Percentiles rank a stretch among this genome's conserved stretches.
These are phyloP conservation scores for Diadumene lineata DNA, from an alignment of 92 coral and sea anemone genomes.

Conservation along the genomic window DNA sequence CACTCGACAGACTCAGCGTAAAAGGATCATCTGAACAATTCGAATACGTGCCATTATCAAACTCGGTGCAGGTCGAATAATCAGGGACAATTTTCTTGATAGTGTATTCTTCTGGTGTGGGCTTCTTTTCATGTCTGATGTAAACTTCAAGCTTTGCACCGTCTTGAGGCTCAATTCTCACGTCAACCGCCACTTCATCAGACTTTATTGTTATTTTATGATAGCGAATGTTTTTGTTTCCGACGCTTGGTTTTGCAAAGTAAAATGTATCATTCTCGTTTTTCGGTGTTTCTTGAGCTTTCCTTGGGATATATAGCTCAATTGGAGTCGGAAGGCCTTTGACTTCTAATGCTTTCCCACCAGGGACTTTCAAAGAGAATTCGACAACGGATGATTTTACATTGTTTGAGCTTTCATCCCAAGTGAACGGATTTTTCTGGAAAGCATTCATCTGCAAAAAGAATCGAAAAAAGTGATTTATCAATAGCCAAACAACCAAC, in stretches of 20 bases:
- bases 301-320: conserved; percentile 63
- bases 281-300: conserved; percentile 23
- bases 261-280: conserved; percentile 36
- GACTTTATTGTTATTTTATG: conserved; percentile 56
- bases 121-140: conserved; percentile 38
- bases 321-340: conserved; percentile 64
- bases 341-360: conserved; percentile 61
- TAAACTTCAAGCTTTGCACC: conserved; percentile 56
- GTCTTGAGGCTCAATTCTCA: conserved; percentile 48
- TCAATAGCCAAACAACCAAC: too few relatives aligned
- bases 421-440: conserved; percentile 72
- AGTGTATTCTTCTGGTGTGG: conserved; percentile 54
- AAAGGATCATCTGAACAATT: conserved; percentile 74
- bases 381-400: conserved; percentile 79
- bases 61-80: conserved; percentile 44
- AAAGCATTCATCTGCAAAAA: conserved; percentile 71
- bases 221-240: conserved; percentile 50
- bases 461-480: background rate
- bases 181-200: conserved; percentile 41
- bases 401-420: conserved; percentile 67
- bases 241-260: conserved; percentile 73
- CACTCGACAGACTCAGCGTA: conserved; percentile 53
- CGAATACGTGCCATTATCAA: conserved; percentile 2
- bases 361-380: conserved; percentile 61
- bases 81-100: conserved; percentile 57